Conservation (phyloP, 2,113 vertebrate genomes). For the Nesoenas mayeri region DNA sequence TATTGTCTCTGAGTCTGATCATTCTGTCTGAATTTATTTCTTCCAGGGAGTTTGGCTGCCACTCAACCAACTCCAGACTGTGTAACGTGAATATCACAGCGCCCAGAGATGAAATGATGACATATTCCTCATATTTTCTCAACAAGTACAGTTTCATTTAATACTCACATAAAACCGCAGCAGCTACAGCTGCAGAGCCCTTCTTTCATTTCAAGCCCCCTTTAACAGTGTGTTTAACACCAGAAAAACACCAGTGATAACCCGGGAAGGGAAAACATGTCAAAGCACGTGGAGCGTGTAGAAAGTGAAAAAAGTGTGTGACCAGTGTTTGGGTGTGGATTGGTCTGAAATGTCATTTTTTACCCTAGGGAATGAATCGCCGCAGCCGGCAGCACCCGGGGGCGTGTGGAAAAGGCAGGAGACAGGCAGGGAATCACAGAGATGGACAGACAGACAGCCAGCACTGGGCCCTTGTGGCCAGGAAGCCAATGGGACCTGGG, state of each 20-base stretch:
- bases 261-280: not conserved
- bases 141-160: not conserved
- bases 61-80: not conserved
- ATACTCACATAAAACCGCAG: not conserved
- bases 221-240: not conserved
- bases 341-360: rapidly evolving
- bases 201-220: not conserved
- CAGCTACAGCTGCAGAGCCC: not conserved
- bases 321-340: rapidly evolving
- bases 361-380: rapidly evolving
- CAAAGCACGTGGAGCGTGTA: rapidly evolving
- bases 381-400: rapidly evolving
- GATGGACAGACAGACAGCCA: too few species aligned
- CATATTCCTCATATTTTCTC: rapidly evolving
- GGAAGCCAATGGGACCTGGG: too few species aligned
- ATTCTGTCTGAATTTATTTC: not conserved
- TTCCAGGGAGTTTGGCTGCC: not conserved
- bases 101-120: rapidly evolving
- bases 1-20: not conserved
- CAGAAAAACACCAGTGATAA: not conserved
- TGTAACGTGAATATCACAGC: rapidly evolving
- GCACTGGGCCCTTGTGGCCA: too few species aligned
- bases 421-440: rapidly evolving
- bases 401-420: rapidly evolving
- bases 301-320: rapidly evolving